phyloP scores from a whole-genome alignment of 2,113 vertebrate genomes.

The Otis tarda region DNA sequence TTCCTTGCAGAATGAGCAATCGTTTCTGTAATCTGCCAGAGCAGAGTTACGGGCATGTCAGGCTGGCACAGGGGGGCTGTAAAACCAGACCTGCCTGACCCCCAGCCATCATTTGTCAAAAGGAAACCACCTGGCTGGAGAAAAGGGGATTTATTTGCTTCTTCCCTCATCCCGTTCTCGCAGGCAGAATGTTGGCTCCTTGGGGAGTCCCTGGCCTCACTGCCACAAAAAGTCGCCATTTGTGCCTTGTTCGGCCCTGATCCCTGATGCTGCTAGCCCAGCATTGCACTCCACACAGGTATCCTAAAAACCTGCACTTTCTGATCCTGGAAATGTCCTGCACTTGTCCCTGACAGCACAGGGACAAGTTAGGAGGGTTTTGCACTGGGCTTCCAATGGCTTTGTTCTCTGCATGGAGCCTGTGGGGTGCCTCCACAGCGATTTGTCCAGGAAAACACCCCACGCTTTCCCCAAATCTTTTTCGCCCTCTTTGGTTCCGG shows the following conservation, averaged over 20 bases:
- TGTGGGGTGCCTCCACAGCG: not conserved
- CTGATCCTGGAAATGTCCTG: not conserved
- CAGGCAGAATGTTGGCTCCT: not conserved
- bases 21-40: not conserved
- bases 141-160: slow-evolving; percentile 1
- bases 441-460: not conserved
- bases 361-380: not conserved
- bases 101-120: not conserved
- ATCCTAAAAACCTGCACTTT: not conserved
- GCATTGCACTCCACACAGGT: not conserved
- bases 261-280: not conserved
- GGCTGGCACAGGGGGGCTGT: slow-evolving; percentile 45
- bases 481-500: not conserved
- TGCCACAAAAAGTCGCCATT: not conserved
- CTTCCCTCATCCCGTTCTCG: not conserved
- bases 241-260: not conserved
- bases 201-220: not conserved
- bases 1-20: slow-evolving; percentile 5
- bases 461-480: not conserved
- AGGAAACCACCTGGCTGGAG: slow-evolving; percentile 17
- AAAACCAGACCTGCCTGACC: slow-evolving; percentile 45
- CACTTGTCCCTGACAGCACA: not conserved
- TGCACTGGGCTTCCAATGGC: not conserved
- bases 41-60: slow-evolving; percentile 32
- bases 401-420: not conserved